Conservation (phyloP, 2,113 vertebrate genomes). For the Chaetops frenatus region DNA sequence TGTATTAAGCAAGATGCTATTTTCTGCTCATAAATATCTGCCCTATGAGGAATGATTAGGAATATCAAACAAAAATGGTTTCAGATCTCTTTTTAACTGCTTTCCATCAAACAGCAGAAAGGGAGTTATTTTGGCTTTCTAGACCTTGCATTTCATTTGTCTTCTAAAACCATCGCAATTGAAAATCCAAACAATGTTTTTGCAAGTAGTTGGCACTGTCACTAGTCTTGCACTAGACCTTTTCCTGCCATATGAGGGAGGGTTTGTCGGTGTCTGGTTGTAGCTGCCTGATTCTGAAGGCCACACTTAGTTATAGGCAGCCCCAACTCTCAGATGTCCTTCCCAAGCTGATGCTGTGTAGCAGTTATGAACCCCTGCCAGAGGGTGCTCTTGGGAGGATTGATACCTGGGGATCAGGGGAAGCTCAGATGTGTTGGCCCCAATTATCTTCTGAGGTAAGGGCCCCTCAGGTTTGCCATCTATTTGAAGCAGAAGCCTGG, state of each 20-base stretch:
- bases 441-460: neutral
- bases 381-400: neutral
- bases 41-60: neutral
- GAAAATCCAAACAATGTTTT: neutral
- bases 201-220: neutral
- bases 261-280: neutral
- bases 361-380: fast-evolving
- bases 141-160: neutral
- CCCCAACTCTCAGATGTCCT: neutral
- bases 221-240: neutral
- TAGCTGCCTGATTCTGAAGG: neutral
- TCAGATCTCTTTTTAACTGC: neutral
- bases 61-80: neutral
- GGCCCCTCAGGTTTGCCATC: neutral
- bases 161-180: neutral
- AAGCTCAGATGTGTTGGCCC: neutral
- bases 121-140: neutral
- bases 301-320: neutral
- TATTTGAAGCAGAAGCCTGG: neutral
- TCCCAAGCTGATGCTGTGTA: neutral
- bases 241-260: neutral
- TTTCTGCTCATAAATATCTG: neutral
- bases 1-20: neutral
- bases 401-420: neutral
- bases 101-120: neutral